Evolutionary conservation across 2,113 vertebrate genomes (phyloP), one percentile per base, ranked within the genome.

Genomic region (Callionymus lyra): DNA sequence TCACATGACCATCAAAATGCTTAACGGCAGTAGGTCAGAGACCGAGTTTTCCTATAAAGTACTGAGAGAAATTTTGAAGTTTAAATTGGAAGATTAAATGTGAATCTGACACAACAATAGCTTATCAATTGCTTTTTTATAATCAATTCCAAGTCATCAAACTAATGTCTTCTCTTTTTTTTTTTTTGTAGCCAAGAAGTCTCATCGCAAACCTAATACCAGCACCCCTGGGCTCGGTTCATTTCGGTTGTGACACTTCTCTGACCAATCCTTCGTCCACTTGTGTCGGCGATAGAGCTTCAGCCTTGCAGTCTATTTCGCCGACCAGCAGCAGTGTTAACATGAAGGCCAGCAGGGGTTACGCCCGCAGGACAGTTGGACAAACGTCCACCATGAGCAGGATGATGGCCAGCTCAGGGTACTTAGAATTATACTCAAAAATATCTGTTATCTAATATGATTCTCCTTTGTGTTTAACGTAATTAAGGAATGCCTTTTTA

Each of bases 301-400:
- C 92, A 0, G 91, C 90, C 17, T 79, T 97, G 37, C 88, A 90
- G 34, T 95, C 95, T 12, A 90, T 97, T 54, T 95, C 95, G 1
- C 91, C 92, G 0, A 68, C 91, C 53, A 93, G 91, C 50, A 78
- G 87, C 45, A 82, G 84, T 49, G 82, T 90, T 59, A 80, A 89
- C 40, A 53, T 85, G 56, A 82, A 81, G 32, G 77, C 82, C 40
- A 85, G 85, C 67, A 55, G 77, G 12, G 83, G 0, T 79, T 69
- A 66, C 6, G 45, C 59, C 41, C 77, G 77, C 38, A 84, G 73
- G 79, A 43, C 69, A 34, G 46, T 72, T 41, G 60, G 84, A 43
- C 63, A 71, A 46, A 48, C 87, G 51, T 47, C 80, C 41, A 34
- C 72, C 64, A 86, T 46, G 65, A 57, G 77, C 59, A 81, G 80